A percentile compares a stretch with the other conserved stretches of the same genome.
Evolutionary conservation across 1,140 invertebrate species (phyloP).

Genomic region (Drosophila mayri): DNA sequence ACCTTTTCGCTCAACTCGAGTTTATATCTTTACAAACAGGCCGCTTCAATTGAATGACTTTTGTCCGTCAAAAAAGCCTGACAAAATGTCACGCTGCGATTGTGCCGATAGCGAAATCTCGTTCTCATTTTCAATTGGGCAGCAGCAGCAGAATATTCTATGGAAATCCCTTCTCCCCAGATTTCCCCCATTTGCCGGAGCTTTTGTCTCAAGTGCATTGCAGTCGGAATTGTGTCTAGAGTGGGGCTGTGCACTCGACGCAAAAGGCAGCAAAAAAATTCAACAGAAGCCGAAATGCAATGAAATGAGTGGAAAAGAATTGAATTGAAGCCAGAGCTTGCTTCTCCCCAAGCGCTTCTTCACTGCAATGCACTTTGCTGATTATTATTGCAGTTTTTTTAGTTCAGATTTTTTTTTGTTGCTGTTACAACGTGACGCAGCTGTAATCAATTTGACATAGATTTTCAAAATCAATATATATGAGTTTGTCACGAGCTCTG

Average conservation of each 20-base stretch:
- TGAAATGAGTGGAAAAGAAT: constrained; percentile 26
- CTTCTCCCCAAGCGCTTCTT: constrained; percentile 27
- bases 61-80: constrained; percentile 17
- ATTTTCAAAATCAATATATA: constrained; percentile 74
- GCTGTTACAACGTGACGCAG: constrained; percentile 40
- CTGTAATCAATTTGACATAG: constrained; percentile 79
- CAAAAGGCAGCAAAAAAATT: constrained; percentile 17
- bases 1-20: constrained; percentile 42
- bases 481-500: constrained; percentile 42
- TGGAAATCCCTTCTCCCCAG: constrained; percentile 4
- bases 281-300: constrained; percentile 24
- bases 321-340: constrained; percentile 16
- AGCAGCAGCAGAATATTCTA: constrained; percentile 17
- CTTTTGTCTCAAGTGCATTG: constrained; percentile 72
- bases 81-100: constrained; percentile 74
- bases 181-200: constrained; percentile 28
- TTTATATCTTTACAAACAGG: constrained; percentile 5
- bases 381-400: constrained; percentile 65
- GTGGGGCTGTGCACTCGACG: constrained; percentile 41
- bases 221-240: constrained; percentile 69
- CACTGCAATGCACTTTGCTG: constrained; percentile 71
- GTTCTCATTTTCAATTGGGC: constrained; percentile 49
- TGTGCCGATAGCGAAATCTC: constrained; percentile 68
- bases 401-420: constrained; percentile 17
- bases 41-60: constrained; percentile 53